phyloP scores from a whole-genome alignment of 1,140 invertebrate genomes.

The Dreissena rostriformis region DNA sequence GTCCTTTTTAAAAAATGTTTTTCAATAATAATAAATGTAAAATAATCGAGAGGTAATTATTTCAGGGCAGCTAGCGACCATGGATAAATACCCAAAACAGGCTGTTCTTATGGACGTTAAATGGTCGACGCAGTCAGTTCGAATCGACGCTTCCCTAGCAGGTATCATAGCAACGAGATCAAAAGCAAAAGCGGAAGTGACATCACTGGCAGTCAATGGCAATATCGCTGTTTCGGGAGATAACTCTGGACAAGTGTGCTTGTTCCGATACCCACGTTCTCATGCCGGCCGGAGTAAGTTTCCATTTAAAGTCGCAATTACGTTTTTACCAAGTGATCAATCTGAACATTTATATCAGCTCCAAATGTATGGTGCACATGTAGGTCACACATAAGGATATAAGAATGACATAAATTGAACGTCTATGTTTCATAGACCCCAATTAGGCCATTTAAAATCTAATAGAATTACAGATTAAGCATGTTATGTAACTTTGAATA shows the following conservation, averaged over 20 bases:
- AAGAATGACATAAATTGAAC: no score
- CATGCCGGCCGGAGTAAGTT: constrained; percentile 59
- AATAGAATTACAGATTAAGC: no score
- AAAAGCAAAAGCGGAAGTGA: constrained; percentile 1
- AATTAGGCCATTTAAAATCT: no score
- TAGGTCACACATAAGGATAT: background rate
- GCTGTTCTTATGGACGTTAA: no score
- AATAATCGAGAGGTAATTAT: no score
- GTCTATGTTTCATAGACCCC: no score
- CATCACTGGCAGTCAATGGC: constrained; percentile 49
- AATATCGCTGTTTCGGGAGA: constrained; percentile 66
- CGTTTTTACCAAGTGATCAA: background rate
- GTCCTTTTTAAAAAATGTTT: background rate
- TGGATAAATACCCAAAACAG: no score
- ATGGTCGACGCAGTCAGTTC: no score
- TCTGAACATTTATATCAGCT: background rate
- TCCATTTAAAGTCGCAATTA: background rate
- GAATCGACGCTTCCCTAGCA: no score
- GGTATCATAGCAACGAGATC: no score
- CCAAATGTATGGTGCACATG: background rate
- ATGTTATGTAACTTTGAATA: no score
- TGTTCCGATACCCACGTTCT: constrained; percentile 68
- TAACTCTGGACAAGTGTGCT: constrained; percentile 61
- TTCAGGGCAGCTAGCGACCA: no score
- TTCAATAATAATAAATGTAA: background rate